These are phyloP conservation scores for Rhynchonycteris naso DNA, from an alignment of 2,797 vertebrate genomes.

Conservation along the genomic window DNA sequence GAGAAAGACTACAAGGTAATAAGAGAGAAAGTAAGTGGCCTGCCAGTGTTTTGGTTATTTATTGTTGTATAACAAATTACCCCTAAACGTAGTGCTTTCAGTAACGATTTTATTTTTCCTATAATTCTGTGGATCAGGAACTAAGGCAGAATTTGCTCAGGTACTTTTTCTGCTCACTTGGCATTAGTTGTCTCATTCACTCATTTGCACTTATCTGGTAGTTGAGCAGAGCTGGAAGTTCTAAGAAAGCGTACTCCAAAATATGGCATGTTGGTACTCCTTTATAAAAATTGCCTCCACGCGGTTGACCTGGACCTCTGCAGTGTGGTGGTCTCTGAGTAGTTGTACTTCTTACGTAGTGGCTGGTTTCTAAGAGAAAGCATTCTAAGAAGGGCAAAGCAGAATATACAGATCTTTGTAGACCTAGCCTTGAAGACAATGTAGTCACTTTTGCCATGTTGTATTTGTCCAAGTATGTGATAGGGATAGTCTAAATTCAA, in stretches of 20 bases:
- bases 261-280: not conserved
- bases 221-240: not conserved
- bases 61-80: not conserved
- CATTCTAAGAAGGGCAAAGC: not conserved
- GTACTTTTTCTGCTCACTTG: not conserved
- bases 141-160: not conserved
- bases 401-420: not conserved
- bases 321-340: not conserved
- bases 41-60: not conserved
- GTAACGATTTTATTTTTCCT: not conserved
- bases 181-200: not conserved
- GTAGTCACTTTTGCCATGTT: not conserved
- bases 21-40: not conserved
- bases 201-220: not conserved
- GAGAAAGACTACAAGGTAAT: not conserved
- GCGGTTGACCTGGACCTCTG: not conserved
- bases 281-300: fast-evolving
- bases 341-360: not conserved
- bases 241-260: not conserved
- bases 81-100: not conserved
- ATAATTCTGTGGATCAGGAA: not conserved
- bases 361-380: not conserved
- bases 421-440: not conserved
- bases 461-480: not conserved
- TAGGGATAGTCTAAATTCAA: not conserved